These are phyloP conservation scores for Crypturellus undulatus DNA, from an alignment of 2,113 vertebrate species.

Conservation along the genomic window DNA sequence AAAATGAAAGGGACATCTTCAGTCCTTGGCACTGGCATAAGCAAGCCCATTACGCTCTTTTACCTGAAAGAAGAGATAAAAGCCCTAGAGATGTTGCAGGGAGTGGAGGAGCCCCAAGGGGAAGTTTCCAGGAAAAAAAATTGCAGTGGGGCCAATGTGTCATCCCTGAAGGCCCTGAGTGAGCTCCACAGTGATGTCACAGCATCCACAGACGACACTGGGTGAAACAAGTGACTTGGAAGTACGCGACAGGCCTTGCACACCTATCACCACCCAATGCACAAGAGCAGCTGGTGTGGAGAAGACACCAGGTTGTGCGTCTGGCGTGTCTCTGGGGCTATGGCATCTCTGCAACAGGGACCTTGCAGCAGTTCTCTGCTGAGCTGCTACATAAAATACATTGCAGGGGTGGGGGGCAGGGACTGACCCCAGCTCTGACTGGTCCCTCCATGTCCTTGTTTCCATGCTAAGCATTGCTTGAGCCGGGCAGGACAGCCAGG, in stretches of 20 bases:
- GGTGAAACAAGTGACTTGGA: background rate
- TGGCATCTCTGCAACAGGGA: background rate
- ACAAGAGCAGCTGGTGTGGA: background rate
- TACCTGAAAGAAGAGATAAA: background rate
- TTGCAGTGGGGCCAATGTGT: rapidly evolving
- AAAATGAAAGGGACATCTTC: background rate
- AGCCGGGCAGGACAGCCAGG: background rate
- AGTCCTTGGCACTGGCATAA: background rate
- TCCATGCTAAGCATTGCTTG: rapidly evolving
- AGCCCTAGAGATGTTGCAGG: background rate
- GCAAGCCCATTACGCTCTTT: background rate
- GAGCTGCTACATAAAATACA: background rate
- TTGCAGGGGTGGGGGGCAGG: background rate
- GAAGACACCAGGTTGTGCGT: background rate
- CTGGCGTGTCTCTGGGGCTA: background rate
- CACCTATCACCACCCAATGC: no score
- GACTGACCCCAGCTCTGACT: background rate
- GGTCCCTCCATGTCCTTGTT: background rate
- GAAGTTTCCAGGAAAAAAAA: background rate
- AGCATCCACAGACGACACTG: background rate
- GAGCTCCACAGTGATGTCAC: background rate
- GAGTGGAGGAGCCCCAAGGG: background rate
- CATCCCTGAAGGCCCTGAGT: background rate
- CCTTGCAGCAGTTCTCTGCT: background rate
- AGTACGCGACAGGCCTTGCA: background rate